Evolutionary conservation across 2,113 vertebrate species (phyloP).

Genomic region (Lepidiolamprologus cunningtoni): DNA sequence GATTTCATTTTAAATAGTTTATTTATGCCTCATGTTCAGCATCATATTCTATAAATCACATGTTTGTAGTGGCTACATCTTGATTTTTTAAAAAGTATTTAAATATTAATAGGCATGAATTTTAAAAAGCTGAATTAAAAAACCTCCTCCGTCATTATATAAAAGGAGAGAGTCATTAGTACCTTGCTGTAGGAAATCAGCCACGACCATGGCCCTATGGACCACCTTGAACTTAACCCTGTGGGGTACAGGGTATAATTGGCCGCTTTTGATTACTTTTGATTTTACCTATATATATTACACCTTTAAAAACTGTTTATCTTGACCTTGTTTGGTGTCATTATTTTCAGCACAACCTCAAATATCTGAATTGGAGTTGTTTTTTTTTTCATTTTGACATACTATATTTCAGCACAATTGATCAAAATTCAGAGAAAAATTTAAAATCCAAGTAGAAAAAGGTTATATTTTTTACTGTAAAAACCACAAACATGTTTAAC

Average conservation of each 20-base stretch:
- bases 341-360: background rate
- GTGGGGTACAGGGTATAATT: background rate
- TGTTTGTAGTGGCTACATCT: background rate
- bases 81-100: background rate
- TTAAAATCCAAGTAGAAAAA: background rate
- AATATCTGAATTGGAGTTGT: background rate
- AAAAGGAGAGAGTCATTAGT: background rate
- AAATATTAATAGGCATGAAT: background rate
- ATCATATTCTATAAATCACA: background rate
- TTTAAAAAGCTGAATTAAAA: background rate
- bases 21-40: background rate
- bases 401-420: background rate
- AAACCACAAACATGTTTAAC: background rate
- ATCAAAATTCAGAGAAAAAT: background rate
- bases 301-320: background rate
- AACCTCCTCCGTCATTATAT: background rate
- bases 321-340: background rate
- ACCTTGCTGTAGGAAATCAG: background rate
- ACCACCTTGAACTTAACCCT: background rate
- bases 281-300: background rate
- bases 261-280: background rate
- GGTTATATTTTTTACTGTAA: background rate
- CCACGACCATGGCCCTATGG: background rate
- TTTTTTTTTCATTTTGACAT: background rate
- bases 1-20: background rate